A percentile compares a stretch with the other conserved stretches of the same genome.
Conservation (phyloP, 2,113 vertebrate genomes). For the Pipra filicauda region DNA sequence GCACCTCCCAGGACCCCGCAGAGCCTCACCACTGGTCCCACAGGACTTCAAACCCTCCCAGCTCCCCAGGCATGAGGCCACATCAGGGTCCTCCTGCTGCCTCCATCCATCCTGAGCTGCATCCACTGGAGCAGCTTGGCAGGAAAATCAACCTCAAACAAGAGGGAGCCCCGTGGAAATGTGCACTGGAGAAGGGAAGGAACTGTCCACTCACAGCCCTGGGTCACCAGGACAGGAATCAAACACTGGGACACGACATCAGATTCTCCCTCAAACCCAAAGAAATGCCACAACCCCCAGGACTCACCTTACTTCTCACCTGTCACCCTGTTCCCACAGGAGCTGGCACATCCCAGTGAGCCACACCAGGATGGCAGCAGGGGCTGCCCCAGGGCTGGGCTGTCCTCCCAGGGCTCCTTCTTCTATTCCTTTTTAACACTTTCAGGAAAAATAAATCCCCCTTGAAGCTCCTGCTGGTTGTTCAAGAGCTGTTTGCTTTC, state of each 20-base stretch:
- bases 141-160: neutral
- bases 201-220: neutral
- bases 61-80: neutral
- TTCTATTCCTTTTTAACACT: neutral
- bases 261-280: neutral
- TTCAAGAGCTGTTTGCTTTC: neutral
- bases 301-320: neutral
- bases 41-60: neutral
- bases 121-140: neutral
- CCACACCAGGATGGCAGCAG: neutral
- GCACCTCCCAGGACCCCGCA: fast-evolving
- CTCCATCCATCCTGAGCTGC: neutral
- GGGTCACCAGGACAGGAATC: fast-evolving
- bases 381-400: neutral
- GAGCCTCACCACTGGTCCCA: neutral
- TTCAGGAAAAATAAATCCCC: neutral
- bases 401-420: neutral
- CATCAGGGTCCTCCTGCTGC: neutral
- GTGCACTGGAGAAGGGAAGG: fast-evolving
- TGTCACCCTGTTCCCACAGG: neutral
- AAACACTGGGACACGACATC: fast-evolving
- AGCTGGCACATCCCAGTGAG: neutral
- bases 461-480: neutral
- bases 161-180: fast-evolving
- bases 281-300: fast-evolving